phyloP scores from a whole-genome alignment of 2,888 invertebrate species.

The Scaptomyza polygonia region DNA sequence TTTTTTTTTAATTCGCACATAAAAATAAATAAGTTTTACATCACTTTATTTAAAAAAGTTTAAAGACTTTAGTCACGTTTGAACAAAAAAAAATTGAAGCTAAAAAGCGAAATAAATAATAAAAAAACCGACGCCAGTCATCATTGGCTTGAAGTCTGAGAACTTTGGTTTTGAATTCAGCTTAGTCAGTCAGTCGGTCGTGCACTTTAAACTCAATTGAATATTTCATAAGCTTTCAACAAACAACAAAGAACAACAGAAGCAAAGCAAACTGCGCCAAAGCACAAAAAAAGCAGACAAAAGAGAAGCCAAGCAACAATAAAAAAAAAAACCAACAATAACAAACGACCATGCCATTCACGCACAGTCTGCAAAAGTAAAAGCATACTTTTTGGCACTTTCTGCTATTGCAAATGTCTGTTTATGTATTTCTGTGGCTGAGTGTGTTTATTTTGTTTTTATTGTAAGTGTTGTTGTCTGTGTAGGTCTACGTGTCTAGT shows the following conservation, averaged over 20 bases:
- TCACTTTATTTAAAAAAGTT: too few species aligned
- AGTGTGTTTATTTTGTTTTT: not conserved
- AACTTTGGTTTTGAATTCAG: constrained; percentile 58
- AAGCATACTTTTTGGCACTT: constrained; percentile 63
- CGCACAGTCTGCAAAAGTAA: constrained; percentile 54
- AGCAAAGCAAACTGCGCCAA: constrained; percentile 37
- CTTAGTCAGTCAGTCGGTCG: constrained; percentile 69
- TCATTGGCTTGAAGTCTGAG: constrained; percentile 53
- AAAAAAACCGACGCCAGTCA: constrained; percentile 29
- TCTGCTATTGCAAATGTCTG: constrained; percentile 33
- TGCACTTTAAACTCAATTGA: constrained; percentile 75
- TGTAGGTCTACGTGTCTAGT: constrained; percentile 29
- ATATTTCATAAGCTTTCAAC: constrained; percentile 74
- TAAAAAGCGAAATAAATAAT: constrained; percentile 29
- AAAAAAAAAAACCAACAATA: constrained; percentile 3
- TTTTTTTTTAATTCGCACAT: too few species aligned
- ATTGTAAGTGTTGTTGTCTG: not conserved
- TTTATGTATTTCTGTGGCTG: constrained; percentile 16
- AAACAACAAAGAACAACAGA: constrained; percentile 49
- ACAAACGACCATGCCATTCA: constrained; percentile 21
- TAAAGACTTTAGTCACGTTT: too few species aligned
- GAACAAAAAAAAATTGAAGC: too few species aligned
- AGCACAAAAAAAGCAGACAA: constrained; percentile 58
- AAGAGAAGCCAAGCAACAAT: constrained; percentile 35
- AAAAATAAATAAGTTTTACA: too few species aligned